Evolutionary conservation across 2,888 invertebrate species (phyloP).

Genomic region (Aleiodes leptofemur): DNA sequence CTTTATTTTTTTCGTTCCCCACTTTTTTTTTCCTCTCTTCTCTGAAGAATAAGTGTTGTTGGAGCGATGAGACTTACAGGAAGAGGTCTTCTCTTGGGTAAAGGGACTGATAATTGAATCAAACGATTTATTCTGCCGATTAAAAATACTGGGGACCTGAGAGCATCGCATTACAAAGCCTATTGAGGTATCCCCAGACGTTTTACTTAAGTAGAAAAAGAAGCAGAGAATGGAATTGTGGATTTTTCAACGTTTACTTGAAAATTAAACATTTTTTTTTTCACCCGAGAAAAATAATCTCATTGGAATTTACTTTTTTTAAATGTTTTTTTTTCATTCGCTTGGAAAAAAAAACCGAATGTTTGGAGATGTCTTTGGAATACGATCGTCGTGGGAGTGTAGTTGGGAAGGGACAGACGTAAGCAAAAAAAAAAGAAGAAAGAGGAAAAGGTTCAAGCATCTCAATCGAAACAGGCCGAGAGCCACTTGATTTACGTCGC

Average conservation of each 20-base stretch:
- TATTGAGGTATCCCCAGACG: slow-evolving; percentile 33
- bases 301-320: neutral
- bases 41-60: slow-evolving; percentile 7
- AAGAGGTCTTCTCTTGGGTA: slow-evolving; percentile 42
- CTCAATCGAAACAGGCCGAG: slow-evolving; percentile 59
- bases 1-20: slow-evolving; percentile 56
- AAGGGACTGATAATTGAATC: slow-evolving; percentile 70
- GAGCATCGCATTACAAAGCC: slow-evolving; percentile 43
- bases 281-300: neutral
- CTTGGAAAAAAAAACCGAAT: neutral
- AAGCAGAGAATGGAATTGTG: slow-evolving; percentile 10
- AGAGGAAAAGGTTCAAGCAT: slow-evolving; percentile 40
- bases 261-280: slow-evolving; percentile 13
- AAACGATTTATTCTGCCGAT: slow-evolving; percentile 75
- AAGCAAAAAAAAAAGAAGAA: slow-evolving; percentile 54
- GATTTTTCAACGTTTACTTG: neutral
- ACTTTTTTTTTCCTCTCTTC: slow-evolving; percentile 37
- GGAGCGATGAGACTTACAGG: slow-evolving; percentile 27
- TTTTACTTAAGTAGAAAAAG: neutral
- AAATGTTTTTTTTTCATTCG: no score
- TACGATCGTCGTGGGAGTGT: slow-evolving; percentile 27
- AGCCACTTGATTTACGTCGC: slow-evolving; percentile 67
- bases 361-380: slow-evolving; percentile 2
- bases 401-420: slow-evolving; percentile 45
- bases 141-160: slow-evolving; percentile 70